Evolutionary conservation across 2,888 invertebrate genomes (phyloP).

Genomic region (Eristalis tenax): DNA sequence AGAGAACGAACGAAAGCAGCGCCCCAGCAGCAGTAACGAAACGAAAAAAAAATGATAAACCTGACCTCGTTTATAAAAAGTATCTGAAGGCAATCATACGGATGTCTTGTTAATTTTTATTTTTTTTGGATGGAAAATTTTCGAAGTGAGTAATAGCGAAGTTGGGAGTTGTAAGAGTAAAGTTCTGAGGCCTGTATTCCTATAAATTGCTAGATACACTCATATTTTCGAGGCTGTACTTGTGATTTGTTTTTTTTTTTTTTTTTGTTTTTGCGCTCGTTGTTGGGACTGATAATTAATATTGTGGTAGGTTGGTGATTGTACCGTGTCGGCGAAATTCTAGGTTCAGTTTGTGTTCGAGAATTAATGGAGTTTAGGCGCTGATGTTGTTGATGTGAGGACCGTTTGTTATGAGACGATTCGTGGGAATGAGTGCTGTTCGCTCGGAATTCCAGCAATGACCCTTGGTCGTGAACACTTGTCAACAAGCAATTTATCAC

Average conservation of each 20-base stretch:
- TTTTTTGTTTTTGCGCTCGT: neutral
- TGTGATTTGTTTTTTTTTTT: neutral
- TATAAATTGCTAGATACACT: neutral
- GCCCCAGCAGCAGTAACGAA: neutral
- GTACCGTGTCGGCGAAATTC: neutral
- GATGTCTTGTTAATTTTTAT: constrained; percentile 21
- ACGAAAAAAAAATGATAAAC: constrained; percentile 35
- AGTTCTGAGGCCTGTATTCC: neutral
- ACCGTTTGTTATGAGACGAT: neutral
- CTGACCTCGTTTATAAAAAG: constrained; percentile 63
- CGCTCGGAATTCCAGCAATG: neutral
- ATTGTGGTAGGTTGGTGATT: constrained; percentile 32
- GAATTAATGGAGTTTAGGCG: neutral
- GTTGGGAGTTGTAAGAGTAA: neutral
- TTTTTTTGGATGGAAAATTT: constrained; percentile 30
- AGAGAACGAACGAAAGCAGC: neutral
- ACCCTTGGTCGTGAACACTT: neutral
- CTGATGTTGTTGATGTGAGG: neutral
- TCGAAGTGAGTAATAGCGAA: constrained; percentile 25
- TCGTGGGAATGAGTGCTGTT: neutral
- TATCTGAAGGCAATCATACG: constrained; percentile 28
- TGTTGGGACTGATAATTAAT: constrained; percentile 8
- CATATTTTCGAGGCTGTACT: neutral
- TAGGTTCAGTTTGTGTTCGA: neutral
- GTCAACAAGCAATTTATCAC: neutral